Conservation (phyloP, 2,113 vertebrate species). For the Lophochroa leadbeateri region DNA sequence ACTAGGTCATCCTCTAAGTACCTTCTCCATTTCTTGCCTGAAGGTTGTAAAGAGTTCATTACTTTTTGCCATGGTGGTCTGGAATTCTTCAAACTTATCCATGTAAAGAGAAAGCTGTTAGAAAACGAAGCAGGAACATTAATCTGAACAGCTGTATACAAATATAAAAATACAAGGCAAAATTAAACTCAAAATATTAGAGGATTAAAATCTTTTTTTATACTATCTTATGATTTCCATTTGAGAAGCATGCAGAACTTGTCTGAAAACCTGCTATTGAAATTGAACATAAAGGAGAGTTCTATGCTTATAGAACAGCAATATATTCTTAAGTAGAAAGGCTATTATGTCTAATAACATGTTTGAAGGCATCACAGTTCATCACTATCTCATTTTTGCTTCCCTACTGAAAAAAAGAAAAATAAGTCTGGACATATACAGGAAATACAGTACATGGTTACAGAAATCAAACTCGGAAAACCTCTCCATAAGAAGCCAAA, state of each 20-base stretch:
- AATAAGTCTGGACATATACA: neutral
- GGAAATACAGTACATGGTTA: neutral
- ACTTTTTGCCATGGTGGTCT: constrained; percentile 97
- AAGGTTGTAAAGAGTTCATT: constrained; percentile 99
- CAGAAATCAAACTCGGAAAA: neutral
- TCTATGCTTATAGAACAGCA: neutral
- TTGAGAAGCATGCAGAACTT: neutral
- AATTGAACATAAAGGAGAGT: neutral
- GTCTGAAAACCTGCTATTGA: neutral
- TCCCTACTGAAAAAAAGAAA: neutral
- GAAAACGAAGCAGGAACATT: constrained; percentile 14
- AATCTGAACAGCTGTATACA: neutral
- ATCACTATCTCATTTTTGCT: neutral
- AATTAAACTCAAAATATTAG: neutral
- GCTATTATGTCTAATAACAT: neutral
- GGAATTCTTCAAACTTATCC: constrained; percentile 99
- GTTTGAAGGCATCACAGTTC: neutral
- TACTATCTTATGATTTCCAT: neutral
- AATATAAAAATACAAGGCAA: neutral
- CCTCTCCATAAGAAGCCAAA: neutral
- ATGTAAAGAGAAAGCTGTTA: constrained; percentile 94
- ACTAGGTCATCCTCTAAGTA: constrained; percentile 54
- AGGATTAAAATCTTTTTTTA: neutral
- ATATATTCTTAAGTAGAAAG: neutral
- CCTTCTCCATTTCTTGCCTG: constrained; percentile 99